Conservation (phyloP, 1,140 invertebrate genomes). For the Neuroterus valhalla region DNA sequence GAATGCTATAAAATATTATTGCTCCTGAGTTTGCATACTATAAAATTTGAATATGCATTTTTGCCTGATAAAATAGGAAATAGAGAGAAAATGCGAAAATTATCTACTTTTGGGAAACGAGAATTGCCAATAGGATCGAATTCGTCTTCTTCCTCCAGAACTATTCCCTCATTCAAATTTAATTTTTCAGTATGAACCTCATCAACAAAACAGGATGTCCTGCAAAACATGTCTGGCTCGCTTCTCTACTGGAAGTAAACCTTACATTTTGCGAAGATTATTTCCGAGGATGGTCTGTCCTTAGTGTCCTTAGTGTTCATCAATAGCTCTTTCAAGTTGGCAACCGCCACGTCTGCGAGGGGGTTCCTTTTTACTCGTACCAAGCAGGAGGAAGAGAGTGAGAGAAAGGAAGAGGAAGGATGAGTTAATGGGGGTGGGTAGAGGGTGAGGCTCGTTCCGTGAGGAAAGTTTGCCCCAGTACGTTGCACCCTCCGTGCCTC, state of each 20-base stretch:
- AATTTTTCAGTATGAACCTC: neutral
- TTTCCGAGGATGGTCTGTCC: slow-evolving; percentile 32
- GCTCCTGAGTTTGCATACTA: too few species aligned
- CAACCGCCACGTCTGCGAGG: slow-evolving; percentile 57
- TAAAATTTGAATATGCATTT: too few species aligned
- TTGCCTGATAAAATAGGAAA: too few species aligned
- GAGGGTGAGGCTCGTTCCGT: slow-evolving; percentile 55
- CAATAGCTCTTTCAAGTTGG: slow-evolving; percentile 65
- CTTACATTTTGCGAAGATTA: slow-evolving; percentile 26
- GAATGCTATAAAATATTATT: too few species aligned
- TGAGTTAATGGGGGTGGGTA: slow-evolving; percentile 43
- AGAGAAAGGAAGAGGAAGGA: slow-evolving; percentile 48
- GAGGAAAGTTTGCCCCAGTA: slow-evolving; percentile 64
- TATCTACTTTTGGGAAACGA: too few species aligned
- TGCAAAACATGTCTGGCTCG: neutral
- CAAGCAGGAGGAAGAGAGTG: slow-evolving; percentile 35
- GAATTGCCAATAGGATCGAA: too few species aligned
- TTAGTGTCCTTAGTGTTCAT: slow-evolving; percentile 31
- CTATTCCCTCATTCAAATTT: too few species aligned
- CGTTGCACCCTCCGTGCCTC: slow-evolving; percentile 62
- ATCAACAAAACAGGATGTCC: neutral
- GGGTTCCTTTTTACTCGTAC: slow-evolving; percentile 52
- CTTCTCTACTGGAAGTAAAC: neutral
- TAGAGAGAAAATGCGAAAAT: too few species aligned
- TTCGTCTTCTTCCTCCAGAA: too few species aligned